Evolutionary conservation across 2,113 vertebrate genomes (phyloP).

Genomic region (Noturus placidus): DNA sequence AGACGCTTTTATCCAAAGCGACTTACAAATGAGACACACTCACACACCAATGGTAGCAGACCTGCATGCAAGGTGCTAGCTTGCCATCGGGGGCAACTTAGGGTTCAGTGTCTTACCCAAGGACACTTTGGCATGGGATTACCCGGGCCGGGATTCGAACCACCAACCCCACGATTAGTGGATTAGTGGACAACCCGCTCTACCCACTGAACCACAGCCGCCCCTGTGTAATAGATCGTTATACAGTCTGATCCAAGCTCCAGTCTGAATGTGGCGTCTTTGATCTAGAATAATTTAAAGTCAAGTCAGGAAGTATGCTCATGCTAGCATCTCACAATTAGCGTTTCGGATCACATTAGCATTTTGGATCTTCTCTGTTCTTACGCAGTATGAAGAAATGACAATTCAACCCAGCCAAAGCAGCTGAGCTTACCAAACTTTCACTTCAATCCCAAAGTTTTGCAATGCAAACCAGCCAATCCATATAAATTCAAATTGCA

Average conservation of each 20-base stretch:
- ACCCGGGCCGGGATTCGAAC: too few species aligned
- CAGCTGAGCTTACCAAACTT: neutral
- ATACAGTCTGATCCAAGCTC: neutral
- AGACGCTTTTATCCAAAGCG: too few species aligned
- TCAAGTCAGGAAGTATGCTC: neutral
- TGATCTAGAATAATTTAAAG: neutral
- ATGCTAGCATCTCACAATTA: slow-evolving; percentile 7
- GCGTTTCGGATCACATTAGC: neutral
- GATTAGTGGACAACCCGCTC: too few species aligned
- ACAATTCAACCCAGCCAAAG: neutral
- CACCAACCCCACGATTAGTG: too few species aligned
- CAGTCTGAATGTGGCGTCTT: neutral
- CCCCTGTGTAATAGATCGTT: slow-evolving; percentile 12
- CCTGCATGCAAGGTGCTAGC: too few species aligned
- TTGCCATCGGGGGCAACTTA: too few species aligned
- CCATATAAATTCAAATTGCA: neutral
- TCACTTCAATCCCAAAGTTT: neutral
- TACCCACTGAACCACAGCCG: too few species aligned
- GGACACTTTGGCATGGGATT: too few species aligned
- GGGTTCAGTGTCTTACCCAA: too few species aligned
- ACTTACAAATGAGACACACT: too few species aligned
- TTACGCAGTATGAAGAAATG: neutral
- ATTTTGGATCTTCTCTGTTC: neutral
- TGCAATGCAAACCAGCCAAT: neutral
- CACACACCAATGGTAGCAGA: too few species aligned